phyloP scores from a whole-genome alignment of 2,797 vertebrate species.

The Acanthornis magna region DNA sequence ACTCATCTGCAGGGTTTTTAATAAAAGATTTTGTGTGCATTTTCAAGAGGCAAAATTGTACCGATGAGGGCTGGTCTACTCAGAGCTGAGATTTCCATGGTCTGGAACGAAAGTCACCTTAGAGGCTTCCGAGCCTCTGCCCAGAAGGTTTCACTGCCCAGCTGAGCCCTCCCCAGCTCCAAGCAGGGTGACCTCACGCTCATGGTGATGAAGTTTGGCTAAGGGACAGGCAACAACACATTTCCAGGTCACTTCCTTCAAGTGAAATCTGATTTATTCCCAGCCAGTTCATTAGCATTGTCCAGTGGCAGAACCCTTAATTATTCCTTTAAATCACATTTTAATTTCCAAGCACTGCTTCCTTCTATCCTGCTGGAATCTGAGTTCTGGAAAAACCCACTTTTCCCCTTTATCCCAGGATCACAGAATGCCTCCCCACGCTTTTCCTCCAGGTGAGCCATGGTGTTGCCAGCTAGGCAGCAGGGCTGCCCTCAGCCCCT shows the following conservation, averaged over 20 bases:
- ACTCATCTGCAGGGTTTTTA: conserved; percentile 42
- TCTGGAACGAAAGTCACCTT: neutral
- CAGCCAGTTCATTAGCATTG: neutral
- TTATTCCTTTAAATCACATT: conserved; percentile 32
- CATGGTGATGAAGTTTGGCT: neutral
- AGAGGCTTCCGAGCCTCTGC: neutral
- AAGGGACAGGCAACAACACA: neutral
- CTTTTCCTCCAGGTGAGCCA: neutral
- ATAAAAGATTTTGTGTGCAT: conserved; percentile 39
- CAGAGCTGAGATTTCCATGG: neutral
- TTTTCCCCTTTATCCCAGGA: neutral
- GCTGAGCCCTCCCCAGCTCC: neutral
- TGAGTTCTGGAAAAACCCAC: neutral
- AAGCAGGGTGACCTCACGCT: neutral
- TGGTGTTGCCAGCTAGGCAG: neutral
- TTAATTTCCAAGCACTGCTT: neutral
- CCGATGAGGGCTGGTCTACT: neutral
- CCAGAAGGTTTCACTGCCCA: neutral
- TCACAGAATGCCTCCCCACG: neutral
- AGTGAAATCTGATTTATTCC: conserved; percentile 34
- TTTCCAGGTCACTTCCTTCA: conserved; percentile 41
- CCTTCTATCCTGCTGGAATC: neutral
- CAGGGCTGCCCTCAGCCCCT: neutral
- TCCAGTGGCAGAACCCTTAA: conserved; percentile 16
- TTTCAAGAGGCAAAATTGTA: conserved; percentile 1